Conservation (phyloP, 2,888 invertebrate species). For the Nudaria mundana region DNA sequence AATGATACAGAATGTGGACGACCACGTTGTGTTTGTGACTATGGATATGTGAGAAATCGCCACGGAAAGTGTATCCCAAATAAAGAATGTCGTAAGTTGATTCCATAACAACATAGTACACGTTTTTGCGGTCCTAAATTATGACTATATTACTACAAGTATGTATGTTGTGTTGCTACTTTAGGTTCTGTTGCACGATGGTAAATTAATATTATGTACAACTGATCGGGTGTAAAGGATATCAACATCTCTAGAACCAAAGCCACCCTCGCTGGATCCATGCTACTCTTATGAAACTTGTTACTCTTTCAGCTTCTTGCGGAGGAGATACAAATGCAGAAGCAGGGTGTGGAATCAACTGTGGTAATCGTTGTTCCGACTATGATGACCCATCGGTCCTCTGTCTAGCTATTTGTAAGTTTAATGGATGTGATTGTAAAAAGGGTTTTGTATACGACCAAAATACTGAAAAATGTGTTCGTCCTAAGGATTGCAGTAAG, state of each 20-base stretch:
- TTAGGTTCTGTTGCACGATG: too few relatives aligned
- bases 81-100: constrained; percentile 33
- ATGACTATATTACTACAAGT: too few relatives aligned
- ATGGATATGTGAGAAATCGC: constrained; percentile 8
- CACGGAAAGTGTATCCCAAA: constrained; percentile 29
- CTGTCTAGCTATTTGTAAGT: constrained; percentile 20
- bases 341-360: constrained; percentile 34
- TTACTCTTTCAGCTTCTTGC: constrained; percentile 24
- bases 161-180: too few relatives aligned
- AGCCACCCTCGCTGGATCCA: too few relatives aligned
- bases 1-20: constrained; percentile 1
- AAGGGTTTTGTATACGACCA: constrained; percentile 26
- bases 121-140: too few relatives aligned
- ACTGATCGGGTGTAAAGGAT: too few relatives aligned
- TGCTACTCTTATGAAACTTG: too few relatives aligned
- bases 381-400: constrained; percentile 11
- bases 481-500: constrained; percentile 33
- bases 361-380: constrained; percentile 26
- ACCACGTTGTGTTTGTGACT: constrained; percentile 15
- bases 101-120: too few relatives aligned
- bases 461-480: constrained; percentile 29
- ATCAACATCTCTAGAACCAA: too few relatives aligned
- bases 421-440: constrained; percentile 35
- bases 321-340: constrained; percentile 33
- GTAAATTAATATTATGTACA: too few relatives aligned